Percentiles rank a stretch among this genome's conserved stretches.
These are phyloP conservation scores for Anomalospiza imberbis DNA, from an alignment of 2,797 vertebrate genomes.

Conservation along the genomic window DNA sequence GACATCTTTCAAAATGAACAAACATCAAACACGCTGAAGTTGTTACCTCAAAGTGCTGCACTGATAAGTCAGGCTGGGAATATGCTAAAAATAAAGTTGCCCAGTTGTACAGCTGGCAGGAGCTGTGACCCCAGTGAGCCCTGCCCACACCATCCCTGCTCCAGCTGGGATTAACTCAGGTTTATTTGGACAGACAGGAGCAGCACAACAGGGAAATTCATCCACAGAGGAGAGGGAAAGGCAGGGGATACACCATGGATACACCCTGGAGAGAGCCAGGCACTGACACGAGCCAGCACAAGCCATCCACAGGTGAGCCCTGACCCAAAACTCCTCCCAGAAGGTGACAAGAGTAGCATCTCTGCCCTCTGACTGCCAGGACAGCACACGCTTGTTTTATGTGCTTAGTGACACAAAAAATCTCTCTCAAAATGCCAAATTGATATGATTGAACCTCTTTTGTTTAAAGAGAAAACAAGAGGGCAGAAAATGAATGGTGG, in stretches of 20 bases:
- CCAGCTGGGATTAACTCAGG: background rate
- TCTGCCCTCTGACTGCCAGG: background rate
- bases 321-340: background rate
- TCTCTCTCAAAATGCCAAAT: background rate
- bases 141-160: background rate
- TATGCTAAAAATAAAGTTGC: slow-evolving; percentile 68
- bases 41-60: slow-evolving; percentile 68
- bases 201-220: background rate
- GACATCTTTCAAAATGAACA: slow-evolving; percentile 78
- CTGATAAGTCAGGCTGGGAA: slow-evolving; percentile 64
- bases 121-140: background rate
- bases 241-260: accelerated
- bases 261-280: background rate
- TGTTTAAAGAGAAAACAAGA: background rate
- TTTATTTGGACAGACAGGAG: background rate
- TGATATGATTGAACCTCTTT: background rate
- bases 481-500: background rate
- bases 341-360: background rate
- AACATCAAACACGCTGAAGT: slow-evolving; percentile 67
- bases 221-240: background rate
- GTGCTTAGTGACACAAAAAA: background rate
- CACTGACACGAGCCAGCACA: accelerated
- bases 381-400: background rate
- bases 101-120: background rate
- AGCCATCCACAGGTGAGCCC: background rate